These are phyloP conservation scores for Idaea straminata DNA, from an alignment of 2,888 invertebrate species.

Conservation along the genomic window DNA sequence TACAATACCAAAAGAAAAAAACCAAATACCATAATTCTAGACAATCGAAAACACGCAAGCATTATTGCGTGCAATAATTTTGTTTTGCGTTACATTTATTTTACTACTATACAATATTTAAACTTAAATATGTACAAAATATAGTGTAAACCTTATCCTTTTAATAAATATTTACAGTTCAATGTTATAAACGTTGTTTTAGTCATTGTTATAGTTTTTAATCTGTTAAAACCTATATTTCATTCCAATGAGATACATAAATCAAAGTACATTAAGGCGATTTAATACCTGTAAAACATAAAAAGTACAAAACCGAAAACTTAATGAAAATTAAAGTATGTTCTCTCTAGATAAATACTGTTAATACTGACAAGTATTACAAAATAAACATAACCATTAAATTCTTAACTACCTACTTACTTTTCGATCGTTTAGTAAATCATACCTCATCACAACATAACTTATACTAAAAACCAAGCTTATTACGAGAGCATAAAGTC, in stretches of 20 bases:
- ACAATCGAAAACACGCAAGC: neutral
- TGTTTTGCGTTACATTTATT: no score
- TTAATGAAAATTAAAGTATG: constrained; percentile 45
- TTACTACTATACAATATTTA: neutral
- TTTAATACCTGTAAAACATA: constrained; percentile 4
- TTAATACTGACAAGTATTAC: constrained; percentile 38
- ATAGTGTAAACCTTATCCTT: neutral
- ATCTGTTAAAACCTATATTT: constrained; percentile 2
- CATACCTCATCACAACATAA: constrained; percentile 11
- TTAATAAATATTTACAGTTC: neutral
- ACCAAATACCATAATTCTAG: neutral
- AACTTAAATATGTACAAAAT: neutral
- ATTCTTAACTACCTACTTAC: constrained; percentile 10
- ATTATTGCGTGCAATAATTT: no score
- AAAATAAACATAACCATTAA: constrained; percentile 17
- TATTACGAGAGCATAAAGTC: constrained; percentile 59
- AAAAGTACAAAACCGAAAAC: constrained; percentile 22
- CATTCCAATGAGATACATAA: constrained; percentile 24
- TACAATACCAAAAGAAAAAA: neutral
- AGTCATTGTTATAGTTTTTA: neutral
- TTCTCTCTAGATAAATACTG: constrained; percentile 37
- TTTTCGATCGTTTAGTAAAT: no score
- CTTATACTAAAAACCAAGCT: constrained; percentile 25
- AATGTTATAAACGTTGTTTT: neutral
- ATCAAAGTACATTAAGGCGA: constrained; percentile 42